Percentiles rank a stretch among this genome's conserved stretches.
These are phyloP conservation scores for Tokudaia tokunoshimensis DNA, from an alignment of 2,797 vertebrate species.

Conservation along the genomic window DNA sequence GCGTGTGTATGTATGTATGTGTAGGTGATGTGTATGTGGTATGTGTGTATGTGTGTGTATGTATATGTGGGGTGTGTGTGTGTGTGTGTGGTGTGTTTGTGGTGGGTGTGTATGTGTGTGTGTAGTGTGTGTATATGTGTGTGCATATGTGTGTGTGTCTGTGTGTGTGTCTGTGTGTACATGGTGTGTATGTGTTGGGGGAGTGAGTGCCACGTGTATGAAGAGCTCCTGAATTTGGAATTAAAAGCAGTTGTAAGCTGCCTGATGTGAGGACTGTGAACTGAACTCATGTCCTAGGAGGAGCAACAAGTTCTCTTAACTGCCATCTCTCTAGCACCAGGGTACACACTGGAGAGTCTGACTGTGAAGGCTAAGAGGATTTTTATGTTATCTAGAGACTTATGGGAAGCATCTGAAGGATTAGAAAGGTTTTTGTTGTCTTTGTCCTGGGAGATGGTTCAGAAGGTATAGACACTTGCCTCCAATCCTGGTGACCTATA, in stretches of 20 bases:
- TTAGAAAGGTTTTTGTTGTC: neutral
- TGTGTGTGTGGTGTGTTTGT: neutral
- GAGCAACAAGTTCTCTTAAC: neutral
- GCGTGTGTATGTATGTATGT: too few species aligned
- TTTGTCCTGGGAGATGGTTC: neutral
- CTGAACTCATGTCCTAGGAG: neutral
- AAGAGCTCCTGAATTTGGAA: neutral
- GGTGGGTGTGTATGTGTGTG: neutral
- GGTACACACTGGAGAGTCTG: neutral
- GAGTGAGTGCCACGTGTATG: neutral
- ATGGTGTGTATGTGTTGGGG: too few species aligned
- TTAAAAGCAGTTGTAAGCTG: neutral
- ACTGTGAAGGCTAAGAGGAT: neutral
- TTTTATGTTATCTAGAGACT: neutral
- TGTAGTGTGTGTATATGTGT: too few species aligned
- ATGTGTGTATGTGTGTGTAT: neutral
- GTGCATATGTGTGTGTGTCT: neutral
- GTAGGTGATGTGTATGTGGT: too few species aligned
- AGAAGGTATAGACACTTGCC: neutral
- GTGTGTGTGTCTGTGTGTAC: too few species aligned
- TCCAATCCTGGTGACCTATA: neutral
- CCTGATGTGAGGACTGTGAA: neutral
- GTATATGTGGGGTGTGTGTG: neutral
- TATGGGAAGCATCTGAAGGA: constrained; percentile 25
- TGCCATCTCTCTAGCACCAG: neutral